phyloP scores from a whole-genome alignment of 2,113 vertebrate species.

The Thalassoma bifasciatum region DNA sequence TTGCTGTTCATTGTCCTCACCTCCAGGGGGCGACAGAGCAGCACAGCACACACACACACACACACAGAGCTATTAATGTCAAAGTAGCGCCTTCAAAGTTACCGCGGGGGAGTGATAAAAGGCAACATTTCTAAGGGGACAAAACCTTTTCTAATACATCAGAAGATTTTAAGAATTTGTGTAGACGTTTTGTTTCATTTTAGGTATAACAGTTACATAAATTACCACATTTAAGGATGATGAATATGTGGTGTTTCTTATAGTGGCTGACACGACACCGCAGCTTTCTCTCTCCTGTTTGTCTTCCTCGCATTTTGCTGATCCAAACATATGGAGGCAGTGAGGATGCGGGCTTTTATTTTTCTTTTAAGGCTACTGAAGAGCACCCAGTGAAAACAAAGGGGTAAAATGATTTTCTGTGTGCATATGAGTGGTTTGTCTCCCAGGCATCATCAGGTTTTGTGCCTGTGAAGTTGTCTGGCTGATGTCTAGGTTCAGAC shows the following conservation, averaged over 20 bases:
- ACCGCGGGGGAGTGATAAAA: too few relatives aligned
- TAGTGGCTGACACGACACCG: too few relatives aligned
- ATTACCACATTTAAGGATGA: too few relatives aligned
- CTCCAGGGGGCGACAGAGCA: conserved; percentile 54
- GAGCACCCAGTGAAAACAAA: not conserved
- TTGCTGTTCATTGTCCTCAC: not conserved
- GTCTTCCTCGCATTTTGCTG: not conserved
- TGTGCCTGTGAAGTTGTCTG: conserved; percentile 4
- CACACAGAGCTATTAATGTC: not conserved
- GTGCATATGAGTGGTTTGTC: not conserved
- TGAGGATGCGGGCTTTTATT: conserved; percentile 21
- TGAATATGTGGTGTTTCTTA: too few relatives aligned
- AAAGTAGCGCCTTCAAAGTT: conserved; percentile 1
- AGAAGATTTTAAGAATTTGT: not conserved
- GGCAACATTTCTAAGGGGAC: not conserved
- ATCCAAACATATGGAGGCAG: conserved; percentile 15
- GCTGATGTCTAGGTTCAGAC: conserved; percentile 2
- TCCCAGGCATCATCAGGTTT: conserved; percentile 16
- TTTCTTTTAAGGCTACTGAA: not conserved
- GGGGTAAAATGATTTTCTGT: not conserved
- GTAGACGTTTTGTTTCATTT: not conserved
- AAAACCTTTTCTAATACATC: not conserved
- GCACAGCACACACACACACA: not conserved
- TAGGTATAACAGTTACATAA: too few relatives aligned
- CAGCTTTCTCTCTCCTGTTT: not conserved